Evolutionary conservation across 2,888 invertebrate genomes (phyloP).

Genomic region (Caenorhabditis sp.): DNA sequence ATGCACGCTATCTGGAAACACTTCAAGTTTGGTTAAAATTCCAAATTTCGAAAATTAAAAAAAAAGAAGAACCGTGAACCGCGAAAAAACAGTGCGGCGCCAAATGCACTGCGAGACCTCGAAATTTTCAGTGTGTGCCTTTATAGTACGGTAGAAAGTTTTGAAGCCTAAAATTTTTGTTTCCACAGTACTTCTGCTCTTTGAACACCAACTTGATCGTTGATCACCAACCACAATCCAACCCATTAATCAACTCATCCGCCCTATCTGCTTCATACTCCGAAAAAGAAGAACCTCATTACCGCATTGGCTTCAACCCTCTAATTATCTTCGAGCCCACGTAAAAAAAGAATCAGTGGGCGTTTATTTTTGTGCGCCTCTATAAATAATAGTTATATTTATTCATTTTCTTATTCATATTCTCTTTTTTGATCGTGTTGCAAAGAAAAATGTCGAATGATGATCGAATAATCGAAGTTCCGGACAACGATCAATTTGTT

Average conservation of each 20-base stretch:
- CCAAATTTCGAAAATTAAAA: neutral
- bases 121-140: neutral
- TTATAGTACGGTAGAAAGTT: neutral
- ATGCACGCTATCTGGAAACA: too few species aligned
- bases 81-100: too few species aligned
- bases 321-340: neutral
- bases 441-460: neutral
- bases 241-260: neutral
- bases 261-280: neutral
- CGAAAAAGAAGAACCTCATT: neutral
- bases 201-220: neutral
- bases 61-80: neutral
- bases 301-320: neutral
- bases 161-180: neutral
- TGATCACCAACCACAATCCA: neutral
- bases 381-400: neutral
- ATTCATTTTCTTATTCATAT: neutral
- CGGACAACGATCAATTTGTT: neutral
- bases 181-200: neutral
- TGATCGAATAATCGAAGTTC: neutral
- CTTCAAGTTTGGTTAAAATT: too few species aligned
- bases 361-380: neutral
- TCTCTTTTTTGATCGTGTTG: too few species aligned
- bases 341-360: neutral
- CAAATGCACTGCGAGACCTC: neutral